Evolutionary conservation across 1,140 invertebrate species (phyloP).

Genomic region (Ostrea edulis): DNA sequence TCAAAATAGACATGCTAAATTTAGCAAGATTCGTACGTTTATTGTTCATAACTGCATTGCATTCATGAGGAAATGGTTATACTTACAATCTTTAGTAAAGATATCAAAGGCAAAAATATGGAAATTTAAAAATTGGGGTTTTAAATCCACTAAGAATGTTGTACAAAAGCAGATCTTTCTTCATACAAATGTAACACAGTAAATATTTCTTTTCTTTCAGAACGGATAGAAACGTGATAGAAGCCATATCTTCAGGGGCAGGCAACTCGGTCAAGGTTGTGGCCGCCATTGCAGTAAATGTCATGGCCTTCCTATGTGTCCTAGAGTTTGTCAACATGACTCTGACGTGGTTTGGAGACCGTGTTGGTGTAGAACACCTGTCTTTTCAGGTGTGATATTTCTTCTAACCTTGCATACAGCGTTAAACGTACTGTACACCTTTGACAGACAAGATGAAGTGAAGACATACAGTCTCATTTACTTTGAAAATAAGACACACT

Average conservation of each 20-base stretch:
- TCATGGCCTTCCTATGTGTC: slow-evolving; percentile 93
- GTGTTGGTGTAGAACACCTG: slow-evolving; percentile 84
- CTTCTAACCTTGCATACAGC: background rate
- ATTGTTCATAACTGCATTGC: too few species aligned
- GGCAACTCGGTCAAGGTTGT: slow-evolving; percentile 89
- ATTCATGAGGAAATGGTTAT: too few species aligned
- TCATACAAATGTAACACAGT: too few species aligned
- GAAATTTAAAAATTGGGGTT: too few species aligned
- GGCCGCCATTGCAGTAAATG: slow-evolving; percentile 91
- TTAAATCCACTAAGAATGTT: too few species aligned
- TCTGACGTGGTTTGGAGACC: slow-evolving; percentile 87
- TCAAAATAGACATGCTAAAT: too few species aligned
- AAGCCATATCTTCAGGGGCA: slow-evolving; percentile 20
- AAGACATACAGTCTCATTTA: background rate
- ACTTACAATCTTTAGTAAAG: too few species aligned
- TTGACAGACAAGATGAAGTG: background rate
- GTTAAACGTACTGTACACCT: background rate
- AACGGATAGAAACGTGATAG: background rate
- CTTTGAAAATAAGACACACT: background rate
- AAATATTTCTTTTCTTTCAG: background rate
- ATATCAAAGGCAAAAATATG: too few species aligned
- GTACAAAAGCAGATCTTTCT: too few species aligned
- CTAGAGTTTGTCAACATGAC: slow-evolving; percentile 90
- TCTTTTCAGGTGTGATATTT: background rate
- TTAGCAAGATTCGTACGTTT: too few species aligned